Evolutionary conservation across 2,113 vertebrate genomes (phyloP), one percentile per base, ranked within the genome.

Genomic region (Tretioscincus oriximinensis): DNA sequence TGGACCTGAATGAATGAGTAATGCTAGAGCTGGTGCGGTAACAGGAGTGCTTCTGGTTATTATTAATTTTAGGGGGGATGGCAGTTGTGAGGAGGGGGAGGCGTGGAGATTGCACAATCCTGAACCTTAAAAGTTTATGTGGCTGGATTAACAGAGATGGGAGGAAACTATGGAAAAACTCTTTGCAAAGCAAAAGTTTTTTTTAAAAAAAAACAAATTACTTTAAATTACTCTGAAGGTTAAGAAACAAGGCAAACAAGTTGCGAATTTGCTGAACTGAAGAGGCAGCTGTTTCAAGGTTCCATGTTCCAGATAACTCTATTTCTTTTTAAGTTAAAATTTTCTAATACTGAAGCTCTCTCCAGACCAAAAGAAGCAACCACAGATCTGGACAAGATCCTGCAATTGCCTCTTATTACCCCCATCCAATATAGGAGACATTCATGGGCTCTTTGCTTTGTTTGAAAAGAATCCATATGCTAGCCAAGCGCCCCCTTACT

Each of bases 21-120:
- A 92, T 87, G 91, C 95, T 71, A 74, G 94, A 94, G 96, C 94
- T 95, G 94, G 96, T 81, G 94, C 71, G 81, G 88, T 78, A 80
- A 87, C 29, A 79, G 63, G 94, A 95, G 93, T 94, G 88, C 92
- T 94, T 84, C 95, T 75, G 94, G 18, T 80, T 81, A 66, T 74
- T 82, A 76, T 66, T 76, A 77, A 77, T 83, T 87, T 89, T 87
- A 88, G 82, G 80, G 91, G 85, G 89, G 90, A 81, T 2, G 58
- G 54, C 68, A 84, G 77, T 86, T 84, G 79, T 78, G 81, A 49
- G 69, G 31, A 47, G 26, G 81, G 84, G 82, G 92, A 88, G 90
- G 84, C 82, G 87, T 83, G 91, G 81, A 72, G 82, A 31, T 93
- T 74, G 91, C 92, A 89, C 93, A 90, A 73, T 85, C 18, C 84